Evolutionary conservation across 2,888 invertebrate genomes (phyloP).

Genomic region (Galeopsomyia nigrocyanea): DNA sequence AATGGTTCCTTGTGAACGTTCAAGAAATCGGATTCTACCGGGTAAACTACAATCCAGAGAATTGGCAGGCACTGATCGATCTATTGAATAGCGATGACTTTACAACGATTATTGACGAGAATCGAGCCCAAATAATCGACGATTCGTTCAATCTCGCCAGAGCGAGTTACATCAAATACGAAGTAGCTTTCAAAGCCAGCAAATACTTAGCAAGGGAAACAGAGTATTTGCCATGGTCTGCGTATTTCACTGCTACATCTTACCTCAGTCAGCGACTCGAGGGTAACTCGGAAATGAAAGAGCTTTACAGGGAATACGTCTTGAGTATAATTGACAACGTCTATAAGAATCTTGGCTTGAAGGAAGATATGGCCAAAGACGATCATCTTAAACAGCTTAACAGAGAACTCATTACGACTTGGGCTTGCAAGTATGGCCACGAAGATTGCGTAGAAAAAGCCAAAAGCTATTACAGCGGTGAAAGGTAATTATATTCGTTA

Average conservation of each 20-base stretch:
- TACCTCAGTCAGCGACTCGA: constrained; percentile 60
- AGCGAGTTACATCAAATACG: constrained; percentile 79
- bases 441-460: constrained; percentile 71
- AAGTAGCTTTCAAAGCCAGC: constrained; percentile 81
- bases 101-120: constrained; percentile 75
- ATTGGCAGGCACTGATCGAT: constrained; percentile 78
- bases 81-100: constrained; percentile 73
- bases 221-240: constrained; percentile 86
- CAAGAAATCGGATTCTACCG: constrained; percentile 81
- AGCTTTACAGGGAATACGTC: constrained; percentile 58
- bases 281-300: constrained; percentile 24
- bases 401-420: constrained; percentile 70
- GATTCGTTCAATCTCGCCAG: constrained; percentile 82
- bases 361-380: constrained; percentile 58
- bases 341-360: constrained; percentile 71
- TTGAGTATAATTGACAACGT: constrained; percentile 66
- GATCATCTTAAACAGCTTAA: constrained; percentile 71
- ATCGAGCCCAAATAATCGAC: constrained; percentile 86
- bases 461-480: constrained; percentile 10
- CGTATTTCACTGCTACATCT: constrained; percentile 67
- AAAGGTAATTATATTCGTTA: constrained; percentile 9
- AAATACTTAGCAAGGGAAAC: constrained; percentile 81
- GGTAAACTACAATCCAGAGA: constrained; percentile 82
- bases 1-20: constrained; percentile 82
- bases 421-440: constrained; percentile 74